Conservation (phyloP, 2,113 vertebrate species). For the Misgurnus anguillicaudatus region DNA sequence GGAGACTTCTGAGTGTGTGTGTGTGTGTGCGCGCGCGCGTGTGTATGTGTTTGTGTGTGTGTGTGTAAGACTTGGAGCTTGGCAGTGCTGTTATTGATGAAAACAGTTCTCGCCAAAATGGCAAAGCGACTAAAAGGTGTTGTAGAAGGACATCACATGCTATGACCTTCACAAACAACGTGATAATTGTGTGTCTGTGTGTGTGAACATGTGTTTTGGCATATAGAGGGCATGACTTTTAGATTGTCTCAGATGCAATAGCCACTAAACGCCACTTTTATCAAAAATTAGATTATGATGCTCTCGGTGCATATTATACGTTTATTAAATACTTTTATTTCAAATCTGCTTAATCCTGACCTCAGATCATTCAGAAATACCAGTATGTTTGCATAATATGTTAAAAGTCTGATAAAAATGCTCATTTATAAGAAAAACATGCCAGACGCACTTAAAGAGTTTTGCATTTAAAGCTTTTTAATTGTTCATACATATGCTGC, state of each 20-base stretch:
- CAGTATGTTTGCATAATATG: no score
- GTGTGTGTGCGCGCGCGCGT: conserved; percentile 17
- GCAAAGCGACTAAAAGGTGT: conserved; percentile 48
- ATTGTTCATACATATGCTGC: not conserved
- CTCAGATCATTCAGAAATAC: no score
- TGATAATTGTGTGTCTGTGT: conserved; percentile 35
- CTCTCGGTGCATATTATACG: no score
- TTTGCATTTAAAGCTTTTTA: not conserved
- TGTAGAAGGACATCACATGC: conserved; percentile 42
- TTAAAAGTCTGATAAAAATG: no score
- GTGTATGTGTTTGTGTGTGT: conserved; percentile 18
- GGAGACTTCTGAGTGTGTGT: conserved; percentile 51
- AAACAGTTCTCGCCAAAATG: conserved; percentile 47
- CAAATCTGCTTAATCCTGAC: no score
- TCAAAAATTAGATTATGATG: no score
- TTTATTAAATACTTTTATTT: no score
- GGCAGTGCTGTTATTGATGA: conserved; percentile 43
- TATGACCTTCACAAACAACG: conserved; percentile 47
- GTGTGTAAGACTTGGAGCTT: conserved; percentile 44
- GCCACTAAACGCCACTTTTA: no score
- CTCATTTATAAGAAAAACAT: no score
- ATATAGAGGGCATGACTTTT: not conserved
- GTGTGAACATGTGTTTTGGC: conserved; percentile 16
- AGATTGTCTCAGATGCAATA: conserved; percentile 8
- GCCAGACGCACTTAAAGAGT: no score